Percentiles rank a stretch among this genome's conserved stretches.
These are phyloP conservation scores for Podiceps cristatus DNA, from an alignment of 2,113 vertebrate genomes.

Conservation along the genomic window DNA sequence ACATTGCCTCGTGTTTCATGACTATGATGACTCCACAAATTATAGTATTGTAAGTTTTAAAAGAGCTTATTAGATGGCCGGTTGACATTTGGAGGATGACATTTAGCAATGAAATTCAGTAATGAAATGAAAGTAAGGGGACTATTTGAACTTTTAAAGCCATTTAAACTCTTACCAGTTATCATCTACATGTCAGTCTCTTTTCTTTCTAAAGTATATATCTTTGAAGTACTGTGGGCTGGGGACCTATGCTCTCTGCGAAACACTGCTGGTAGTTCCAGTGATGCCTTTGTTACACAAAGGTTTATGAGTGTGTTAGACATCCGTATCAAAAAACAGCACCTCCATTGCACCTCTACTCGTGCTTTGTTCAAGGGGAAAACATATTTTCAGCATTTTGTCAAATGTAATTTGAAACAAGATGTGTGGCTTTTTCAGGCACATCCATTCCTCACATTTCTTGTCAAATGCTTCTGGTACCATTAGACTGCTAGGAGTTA, in stretches of 20 bases:
- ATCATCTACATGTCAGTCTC: neutral
- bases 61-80: neutral
- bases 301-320: neutral
- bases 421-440: neutral
- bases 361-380: neutral
- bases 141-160: neutral
- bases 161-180: neutral
- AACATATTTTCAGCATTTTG: neutral
- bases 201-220: neutral
- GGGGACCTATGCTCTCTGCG: neutral
- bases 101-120: neutral
- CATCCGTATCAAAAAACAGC: neutral
- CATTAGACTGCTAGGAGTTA: neutral
- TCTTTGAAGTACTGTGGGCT: neutral
- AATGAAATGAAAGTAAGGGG: neutral
- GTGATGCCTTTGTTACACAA: neutral
- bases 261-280: neutral
- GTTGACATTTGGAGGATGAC: neutral
- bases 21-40: neutral
- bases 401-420: neutral
- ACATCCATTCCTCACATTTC: neutral
- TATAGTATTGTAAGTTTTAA: neutral
- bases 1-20: neutral
- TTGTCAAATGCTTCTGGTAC: neutral
- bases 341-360: neutral